Evolutionary conservation across 2,888 invertebrate species (phyloP).

Genomic region (Hoplodrina blanda): DNA sequence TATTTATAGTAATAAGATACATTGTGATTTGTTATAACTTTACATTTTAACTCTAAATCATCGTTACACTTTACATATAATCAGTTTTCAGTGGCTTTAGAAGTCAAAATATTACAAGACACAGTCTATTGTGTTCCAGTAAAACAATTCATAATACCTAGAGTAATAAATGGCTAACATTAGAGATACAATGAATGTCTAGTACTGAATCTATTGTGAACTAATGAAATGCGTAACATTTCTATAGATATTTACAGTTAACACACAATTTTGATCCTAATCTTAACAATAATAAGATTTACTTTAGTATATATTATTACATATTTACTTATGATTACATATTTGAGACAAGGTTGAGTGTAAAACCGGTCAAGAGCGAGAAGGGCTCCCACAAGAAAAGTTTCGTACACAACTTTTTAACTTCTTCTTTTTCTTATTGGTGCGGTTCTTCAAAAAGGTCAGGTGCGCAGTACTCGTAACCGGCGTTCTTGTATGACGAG

Average conservation of each 20-base stretch:
- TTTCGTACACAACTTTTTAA: too few species aligned
- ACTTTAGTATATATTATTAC: background rate
- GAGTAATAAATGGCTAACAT: constrained; percentile 41
- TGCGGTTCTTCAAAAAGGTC: too few species aligned
- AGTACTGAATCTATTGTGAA: constrained; percentile 44
- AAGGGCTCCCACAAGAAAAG: too few species aligned
- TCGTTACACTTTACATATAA: constrained; percentile 39
- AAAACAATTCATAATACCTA: constrained; percentile 43
- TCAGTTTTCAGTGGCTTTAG: constrained; percentile 33
- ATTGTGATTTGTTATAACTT: constrained; percentile 21
- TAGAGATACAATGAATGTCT: constrained; percentile 28
- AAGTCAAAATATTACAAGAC: constrained; percentile 51
- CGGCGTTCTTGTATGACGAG: too few species aligned
- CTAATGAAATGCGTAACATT: constrained; percentile 38
- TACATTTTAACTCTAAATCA: constrained; percentile 40
- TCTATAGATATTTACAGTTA: constrained; percentile 26
- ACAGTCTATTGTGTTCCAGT: constrained; percentile 35
- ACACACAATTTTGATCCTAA: constrained; percentile 18
- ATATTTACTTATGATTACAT: background rate
- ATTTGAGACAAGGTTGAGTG: too few species aligned
- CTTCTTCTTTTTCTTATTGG: too few species aligned
- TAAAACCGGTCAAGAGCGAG: too few species aligned
- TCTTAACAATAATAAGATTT: background rate
- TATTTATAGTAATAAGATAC: background rate
- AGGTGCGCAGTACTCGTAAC: too few species aligned